Evolutionary conservation across 2,888 invertebrate species (phyloP).

Genomic region (Leptopilina syphax): DNA sequence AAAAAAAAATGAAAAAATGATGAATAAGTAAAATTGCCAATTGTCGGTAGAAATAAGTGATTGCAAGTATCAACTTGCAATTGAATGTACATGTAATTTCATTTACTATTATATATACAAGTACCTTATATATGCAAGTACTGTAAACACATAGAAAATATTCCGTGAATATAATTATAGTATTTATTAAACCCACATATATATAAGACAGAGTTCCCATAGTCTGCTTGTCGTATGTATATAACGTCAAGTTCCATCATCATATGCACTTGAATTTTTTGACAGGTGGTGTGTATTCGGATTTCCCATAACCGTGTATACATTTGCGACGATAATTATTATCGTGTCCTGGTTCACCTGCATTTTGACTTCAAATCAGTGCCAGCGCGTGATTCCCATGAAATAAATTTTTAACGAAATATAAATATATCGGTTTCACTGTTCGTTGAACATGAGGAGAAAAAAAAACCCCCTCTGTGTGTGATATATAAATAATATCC

Average conservation of each 20-base stretch:
- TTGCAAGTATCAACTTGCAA: constrained; percentile 55
- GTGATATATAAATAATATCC: not conserved
- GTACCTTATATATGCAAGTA: constrained; percentile 70
- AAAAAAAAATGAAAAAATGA: not conserved
- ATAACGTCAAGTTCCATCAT: constrained; percentile 41
- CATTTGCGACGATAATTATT: constrained; percentile 49
- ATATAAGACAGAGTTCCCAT: constrained; percentile 73
- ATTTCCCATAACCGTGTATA: constrained; percentile 53
- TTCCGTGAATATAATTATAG: constrained; percentile 71
- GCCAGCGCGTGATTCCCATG: constrained; percentile 70
- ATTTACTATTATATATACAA: constrained; percentile 61
- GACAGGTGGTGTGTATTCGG: constrained; percentile 60
- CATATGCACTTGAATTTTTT: constrained; percentile 46
- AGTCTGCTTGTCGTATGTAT: constrained; percentile 62
- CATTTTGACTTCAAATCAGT: constrained; percentile 50
- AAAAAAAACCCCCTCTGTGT: too few relatives aligned
- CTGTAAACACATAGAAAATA: constrained; percentile 59
- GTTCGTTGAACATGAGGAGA: not conserved
- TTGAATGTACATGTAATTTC: constrained; percentile 64
- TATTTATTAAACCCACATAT: constrained; percentile 67
- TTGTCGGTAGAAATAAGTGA: constrained; percentile 41
- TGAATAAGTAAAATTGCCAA: constrained; percentile 24
- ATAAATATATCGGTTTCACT: constrained; percentile 36
- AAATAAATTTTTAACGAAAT: constrained; percentile 43
- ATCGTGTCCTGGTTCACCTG: constrained; percentile 58